Conservation (phyloP, 2,113 vertebrate genomes). For the Tragelaphus buxtoni region DNA sequence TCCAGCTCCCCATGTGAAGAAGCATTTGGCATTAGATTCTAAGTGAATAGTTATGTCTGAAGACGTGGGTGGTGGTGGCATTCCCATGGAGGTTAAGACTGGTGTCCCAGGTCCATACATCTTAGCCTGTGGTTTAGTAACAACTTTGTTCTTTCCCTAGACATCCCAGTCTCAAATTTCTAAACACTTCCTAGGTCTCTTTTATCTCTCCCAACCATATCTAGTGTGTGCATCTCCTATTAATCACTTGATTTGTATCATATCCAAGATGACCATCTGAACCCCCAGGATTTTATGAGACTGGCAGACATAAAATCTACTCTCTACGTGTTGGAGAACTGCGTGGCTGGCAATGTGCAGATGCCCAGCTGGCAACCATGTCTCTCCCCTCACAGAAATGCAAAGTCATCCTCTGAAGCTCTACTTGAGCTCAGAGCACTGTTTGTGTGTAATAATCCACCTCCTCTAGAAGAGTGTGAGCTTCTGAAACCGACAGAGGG, state of each 20-base stretch:
- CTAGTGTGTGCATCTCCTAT: not conserved
- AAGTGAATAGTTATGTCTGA: not conserved
- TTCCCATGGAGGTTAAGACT: not conserved
- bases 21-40: not conserved
- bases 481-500: not conserved
- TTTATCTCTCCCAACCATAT: not conserved
- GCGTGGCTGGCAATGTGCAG: not conserved
- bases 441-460: not conserved
- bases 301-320: not conserved
- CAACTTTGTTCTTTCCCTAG: not conserved
- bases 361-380: not conserved
- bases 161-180: not conserved
- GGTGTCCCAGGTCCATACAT: not conserved
- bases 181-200: not conserved
- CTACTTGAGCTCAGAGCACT: not conserved
- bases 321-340: not conserved
- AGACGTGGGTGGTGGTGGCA: not conserved
- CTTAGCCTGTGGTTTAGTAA: not conserved
- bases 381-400: not conserved
- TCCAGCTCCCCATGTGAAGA: not conserved
- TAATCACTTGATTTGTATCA: not conserved
- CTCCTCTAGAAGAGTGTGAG: not conserved
- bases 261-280: not conserved
- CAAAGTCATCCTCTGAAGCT: not conserved
- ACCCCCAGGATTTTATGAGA: not conserved